Conservation (phyloP, 2,113 vertebrate species). For the Psammodynastes pulverulentus region DNA sequence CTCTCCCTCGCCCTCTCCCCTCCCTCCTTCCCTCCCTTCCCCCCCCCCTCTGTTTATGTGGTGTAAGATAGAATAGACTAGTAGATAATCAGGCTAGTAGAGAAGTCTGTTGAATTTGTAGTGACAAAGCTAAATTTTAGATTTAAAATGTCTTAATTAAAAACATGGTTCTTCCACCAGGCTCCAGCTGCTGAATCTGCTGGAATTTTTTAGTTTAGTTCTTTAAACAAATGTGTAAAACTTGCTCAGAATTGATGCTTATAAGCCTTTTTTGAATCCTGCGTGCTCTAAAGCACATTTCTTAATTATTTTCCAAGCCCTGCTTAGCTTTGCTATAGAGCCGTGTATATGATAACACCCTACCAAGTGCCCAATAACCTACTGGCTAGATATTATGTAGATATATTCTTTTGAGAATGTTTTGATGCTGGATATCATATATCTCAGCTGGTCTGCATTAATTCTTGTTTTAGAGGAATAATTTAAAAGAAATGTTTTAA, state of each 20-base stretch:
- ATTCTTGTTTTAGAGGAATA: background rate
- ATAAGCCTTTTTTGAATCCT: background rate
- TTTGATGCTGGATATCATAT: background rate
- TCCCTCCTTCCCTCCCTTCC: too few relatives aligned
- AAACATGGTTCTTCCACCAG: background rate
- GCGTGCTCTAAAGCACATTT: background rate
- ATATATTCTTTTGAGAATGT: background rate
- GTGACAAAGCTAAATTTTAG: background rate
- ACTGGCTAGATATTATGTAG: background rate
- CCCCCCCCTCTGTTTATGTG: too few relatives aligned
- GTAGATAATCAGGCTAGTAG: background rate
- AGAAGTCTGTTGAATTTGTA: background rate
- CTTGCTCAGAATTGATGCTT: background rate
- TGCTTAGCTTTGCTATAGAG: background rate
- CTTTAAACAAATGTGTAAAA: background rate
- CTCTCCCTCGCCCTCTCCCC: too few relatives aligned
- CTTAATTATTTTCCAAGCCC: background rate
- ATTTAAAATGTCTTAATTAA: background rate
- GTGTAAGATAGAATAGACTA: background rate
- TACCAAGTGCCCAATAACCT: background rate
- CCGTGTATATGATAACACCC: background rate
- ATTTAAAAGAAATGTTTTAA: too few relatives aligned
- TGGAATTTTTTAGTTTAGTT: background rate
- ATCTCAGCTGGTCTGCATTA: background rate
- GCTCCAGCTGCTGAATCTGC: background rate